These are phyloP conservation scores for Zoroaster sp. DNA, from an alignment of 53 echinoderm and acorn worm genomes.

Conservation along the genomic window DNA sequence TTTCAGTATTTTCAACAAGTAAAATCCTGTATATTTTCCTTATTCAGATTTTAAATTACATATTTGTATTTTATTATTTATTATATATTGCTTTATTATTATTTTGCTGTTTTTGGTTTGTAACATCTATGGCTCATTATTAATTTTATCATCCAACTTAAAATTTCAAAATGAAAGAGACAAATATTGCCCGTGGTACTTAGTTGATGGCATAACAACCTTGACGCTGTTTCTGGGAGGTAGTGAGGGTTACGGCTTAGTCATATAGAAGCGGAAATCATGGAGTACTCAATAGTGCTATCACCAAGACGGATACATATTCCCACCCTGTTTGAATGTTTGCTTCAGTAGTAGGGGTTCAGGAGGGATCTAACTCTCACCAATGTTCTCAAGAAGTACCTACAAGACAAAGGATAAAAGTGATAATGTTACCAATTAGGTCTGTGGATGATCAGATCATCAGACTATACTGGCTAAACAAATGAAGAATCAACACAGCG, in stretches of 20 bases:
- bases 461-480: neutral
- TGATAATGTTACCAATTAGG: neutral
- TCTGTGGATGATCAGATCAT: neutral
- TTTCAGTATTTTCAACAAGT: too few relatives aligned
- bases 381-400: constrained; percentile 88
- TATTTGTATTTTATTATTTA: too few relatives aligned
- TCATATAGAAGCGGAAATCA: constrained; percentile 97
- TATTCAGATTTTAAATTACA: too few relatives aligned
- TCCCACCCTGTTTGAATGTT: constrained; percentile 99
- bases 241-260: constrained; percentile 96
- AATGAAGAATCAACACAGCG: too few relatives aligned
- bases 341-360: constrained; percentile 89
- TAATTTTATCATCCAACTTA: too few relatives aligned
- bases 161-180: too few relatives aligned
- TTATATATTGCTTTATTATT: too few relatives aligned
- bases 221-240: constrained; percentile 90
- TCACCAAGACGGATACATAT: constrained; percentile 94
- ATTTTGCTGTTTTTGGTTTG: too few relatives aligned
- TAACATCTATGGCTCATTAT: too few relatives aligned
- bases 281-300: constrained; percentile 89
- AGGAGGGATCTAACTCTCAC: constrained; percentile 90
- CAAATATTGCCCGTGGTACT: too few relatives aligned
- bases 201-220: neutral
- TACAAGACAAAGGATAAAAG: neutral
- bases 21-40: too few relatives aligned